These are phyloP conservation scores for Megaceryle torquata DNA, from an alignment of 2,113 vertebrate genomes.

Conservation along the genomic window DNA sequence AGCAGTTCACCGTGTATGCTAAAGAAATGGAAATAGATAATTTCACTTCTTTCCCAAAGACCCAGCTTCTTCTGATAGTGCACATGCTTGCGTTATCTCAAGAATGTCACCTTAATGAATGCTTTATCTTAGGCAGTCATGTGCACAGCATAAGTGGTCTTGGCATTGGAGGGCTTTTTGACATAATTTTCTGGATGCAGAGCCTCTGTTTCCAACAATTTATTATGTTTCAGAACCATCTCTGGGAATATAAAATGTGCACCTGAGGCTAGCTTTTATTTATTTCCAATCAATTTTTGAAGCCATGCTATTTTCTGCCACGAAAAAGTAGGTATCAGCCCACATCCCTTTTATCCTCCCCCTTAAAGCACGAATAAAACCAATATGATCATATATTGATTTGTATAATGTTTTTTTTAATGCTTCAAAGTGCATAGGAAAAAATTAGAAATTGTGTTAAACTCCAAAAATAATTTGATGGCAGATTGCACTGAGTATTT, in stretches of 20 bases:
- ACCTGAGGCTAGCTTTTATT: conserved; percentile 66
- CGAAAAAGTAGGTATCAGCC: neutral
- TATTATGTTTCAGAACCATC: conserved; percentile 65
- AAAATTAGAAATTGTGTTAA: neutral
- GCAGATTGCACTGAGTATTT: conserved; percentile 10
- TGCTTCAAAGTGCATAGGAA: neutral
- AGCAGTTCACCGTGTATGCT: neutral
- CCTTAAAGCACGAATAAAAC: neutral
- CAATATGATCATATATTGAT: neutral
- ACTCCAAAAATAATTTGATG: conserved; percentile 51
- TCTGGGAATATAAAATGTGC: conserved; percentile 55
- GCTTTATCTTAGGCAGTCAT: conserved; percentile 60
- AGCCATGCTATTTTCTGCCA: neutral
- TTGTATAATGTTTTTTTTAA: neutral
- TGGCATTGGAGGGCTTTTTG: conserved; percentile 72
- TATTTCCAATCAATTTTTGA: conserved; percentile 47
- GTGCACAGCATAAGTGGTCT: conserved; percentile 66
- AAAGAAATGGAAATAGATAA: neutral
- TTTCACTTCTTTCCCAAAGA: neutral
- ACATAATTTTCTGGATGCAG: conserved; percentile 75
- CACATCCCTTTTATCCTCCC: neutral
- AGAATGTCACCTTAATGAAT: conserved; percentile 58
- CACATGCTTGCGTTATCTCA: conserved; percentile 6
- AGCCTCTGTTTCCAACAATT: conserved; percentile 68
- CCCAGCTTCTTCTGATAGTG: neutral